Conservation (phyloP, 2,797 vertebrate species). For the Pempheris klunzingeri region DNA sequence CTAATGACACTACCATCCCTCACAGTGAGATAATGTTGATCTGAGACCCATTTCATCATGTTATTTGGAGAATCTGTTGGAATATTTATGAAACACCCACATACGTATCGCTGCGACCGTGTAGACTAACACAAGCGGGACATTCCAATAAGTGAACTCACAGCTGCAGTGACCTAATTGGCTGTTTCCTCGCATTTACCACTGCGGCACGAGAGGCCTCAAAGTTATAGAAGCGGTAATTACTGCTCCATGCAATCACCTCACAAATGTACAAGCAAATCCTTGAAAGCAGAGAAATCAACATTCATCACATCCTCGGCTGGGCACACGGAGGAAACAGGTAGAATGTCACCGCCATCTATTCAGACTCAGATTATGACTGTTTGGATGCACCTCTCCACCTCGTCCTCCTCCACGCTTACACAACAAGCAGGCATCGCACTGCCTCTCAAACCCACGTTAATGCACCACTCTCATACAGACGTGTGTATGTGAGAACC, state of each 20-base stretch:
- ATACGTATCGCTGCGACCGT: not conserved
- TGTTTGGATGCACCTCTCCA: slow-evolving; percentile 46
- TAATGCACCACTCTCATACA: slow-evolving; percentile 25
- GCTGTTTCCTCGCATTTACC: not conserved
- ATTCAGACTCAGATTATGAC: slow-evolving; percentile 27
- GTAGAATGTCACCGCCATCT: slow-evolving; percentile 23
- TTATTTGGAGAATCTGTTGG: not conserved
- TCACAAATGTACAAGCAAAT: not conserved
- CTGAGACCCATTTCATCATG: not conserved
- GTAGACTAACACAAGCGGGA: not conserved
- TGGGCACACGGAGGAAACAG: slow-evolving; percentile 1
- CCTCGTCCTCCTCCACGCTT: slow-evolving; percentile 68
- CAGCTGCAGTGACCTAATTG: not conserved
- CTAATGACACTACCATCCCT: no score
- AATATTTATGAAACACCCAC: slow-evolving; percentile 1
- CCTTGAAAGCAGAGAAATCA: not conserved
- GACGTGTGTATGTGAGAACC: slow-evolving; percentile 22
- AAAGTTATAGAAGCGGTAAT: not conserved
- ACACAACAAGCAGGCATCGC: slow-evolving; percentile 55
- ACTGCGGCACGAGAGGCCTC: not conserved
- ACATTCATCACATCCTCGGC: not conserved
- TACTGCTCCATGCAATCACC: not conserved
- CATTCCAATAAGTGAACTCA: not conserved
- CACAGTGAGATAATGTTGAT: no score
- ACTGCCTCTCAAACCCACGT: slow-evolving; percentile 65